Base-by-base conservation (phyloP, 2,888 invertebrate genomes). In the Beris morrisii region DNA sequence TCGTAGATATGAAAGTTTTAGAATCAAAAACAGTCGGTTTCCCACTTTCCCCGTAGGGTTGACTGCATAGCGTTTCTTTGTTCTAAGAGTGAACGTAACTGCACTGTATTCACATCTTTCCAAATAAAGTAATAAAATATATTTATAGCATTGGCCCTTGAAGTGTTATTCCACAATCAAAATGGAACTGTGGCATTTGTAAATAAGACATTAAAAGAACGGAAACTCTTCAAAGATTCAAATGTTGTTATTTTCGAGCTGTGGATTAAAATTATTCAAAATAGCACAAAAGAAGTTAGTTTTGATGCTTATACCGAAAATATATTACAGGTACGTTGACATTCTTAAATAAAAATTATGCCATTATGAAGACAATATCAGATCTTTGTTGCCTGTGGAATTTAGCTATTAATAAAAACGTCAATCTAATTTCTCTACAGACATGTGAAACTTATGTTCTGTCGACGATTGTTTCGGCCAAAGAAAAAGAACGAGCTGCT, bases 401-500 rank as follows among this genome's bases (percentile, higher is more conserved):
- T 22, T 15, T 44, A 30, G 46, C 30, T 48, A 38, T 11, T 15
- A 50, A 58, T 44, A 6, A 58, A 0, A 12, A 12, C 5, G 5
- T 15, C 44, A 3, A 32, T 4, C 13, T 28, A 15, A 7, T 50
- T 11, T n/a, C 43, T 46, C 28, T 66, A 0, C 28, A 73, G 72
- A 64, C 66, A 11, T 74, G 73, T 38, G 65, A 71, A 56, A 58
- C 58, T 43, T 74, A 70, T 32, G 70, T 73, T 32, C 50, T 71
- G 11, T 72, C 73, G 11, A 69, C 55, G 11, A 61, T 61, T 4
- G 72, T 69, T 6, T 71, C 73, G 4, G 74, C 75, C 9, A 73
- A 72, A 46, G 74, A 74, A 66, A 75, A 74, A 45, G 74, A 75
- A 66, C 68, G 69, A 44, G 71, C 74, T 4, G 67, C 71, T 1